Evolutionary conservation across 2,797 vertebrate species (phyloP), one percentile per base, ranked within the genome.

Genomic region (Sarcoramphus papa): DNA sequence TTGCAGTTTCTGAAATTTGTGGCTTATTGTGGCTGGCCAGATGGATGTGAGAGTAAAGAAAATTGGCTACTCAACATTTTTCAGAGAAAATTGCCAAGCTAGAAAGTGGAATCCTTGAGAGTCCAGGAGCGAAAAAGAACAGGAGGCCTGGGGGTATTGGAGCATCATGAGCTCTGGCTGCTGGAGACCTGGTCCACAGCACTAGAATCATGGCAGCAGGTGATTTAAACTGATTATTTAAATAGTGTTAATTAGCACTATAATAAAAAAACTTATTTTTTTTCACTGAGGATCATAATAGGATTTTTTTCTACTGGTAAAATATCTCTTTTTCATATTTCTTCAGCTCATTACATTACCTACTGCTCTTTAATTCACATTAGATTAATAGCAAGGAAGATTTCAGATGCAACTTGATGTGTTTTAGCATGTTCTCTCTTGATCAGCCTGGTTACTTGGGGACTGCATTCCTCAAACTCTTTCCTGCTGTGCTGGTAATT

Each of bases 1-100:
- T 79, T 83, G 67, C 24, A 67, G 15, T 94, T 94, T 94, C 81
- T 95, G 79, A 96, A 92, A 92, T 93, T 70, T 94, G 59, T 84
- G 93, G 59, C 85, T 91, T 79, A 73, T 53, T 79, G 65, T 91
- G 73, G 35, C 63, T 69, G 50, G 28, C 54, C 69, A 80, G 50
- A 78, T 81, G 76, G 54, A 70, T 63, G 31, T 60, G 79, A 95
- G 33, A 88, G 41, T 65, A 84, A 88, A 83, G 47, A 78, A 85
- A 89, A 91, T 24, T 62, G 65, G 33, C 37, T 87, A 12, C 27
- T 81, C 75, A 93, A 75, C 11, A 18, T 84, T 51, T 93, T 80
- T 41, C 54, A 67, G n/a, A 69, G 65, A 90, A 93, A 92, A 91
- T 37, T 88, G 10, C 35, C 47, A 67, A 84, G 25, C 23, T 82